Evolutionary conservation across 2,113 vertebrate genomes (phyloP), one percentile per base, ranked within the genome.

Genomic region (Hippocampus guttulatus): DNA sequence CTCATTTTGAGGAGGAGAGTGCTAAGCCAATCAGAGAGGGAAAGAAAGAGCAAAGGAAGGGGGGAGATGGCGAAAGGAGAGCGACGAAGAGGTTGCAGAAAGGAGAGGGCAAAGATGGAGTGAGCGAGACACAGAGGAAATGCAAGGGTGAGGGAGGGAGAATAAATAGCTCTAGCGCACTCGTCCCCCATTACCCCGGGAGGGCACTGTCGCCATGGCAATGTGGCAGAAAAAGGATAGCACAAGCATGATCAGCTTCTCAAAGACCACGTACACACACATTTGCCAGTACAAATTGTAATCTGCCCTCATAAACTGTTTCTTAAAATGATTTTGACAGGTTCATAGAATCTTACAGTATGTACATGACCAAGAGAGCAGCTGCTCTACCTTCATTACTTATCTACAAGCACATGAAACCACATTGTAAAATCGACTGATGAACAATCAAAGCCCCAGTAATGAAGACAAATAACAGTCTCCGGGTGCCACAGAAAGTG

Each of bases 171-270:
- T 90, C 90, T 89, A 79, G 86, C 88, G 82, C 84, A 89, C 84
- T 90, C 89, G 85, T 91, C 90, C 90, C 88, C 88, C 89, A 89
- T 91, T 89, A 92, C 88, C 86, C 89, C 84, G 86, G 89, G 87
- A 92, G 91, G 91, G 90, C 89, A 91, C 89, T 84, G 91, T 91
- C 91, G 84, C 88, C 91, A 92, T 92, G 91, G 91, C 88, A 89
- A 92, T 92, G 90, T 92, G 91, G 91, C 91, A 92, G 91, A 91
- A 90, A 89, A 89, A 85, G 90, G 87, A 90, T 90, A 88, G 90
- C 88, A 84, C 80, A 85, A 79, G 84, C 89, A 87, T 88, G 89
- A 91, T 90, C 89, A 90, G 88, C 84, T 79, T 84, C 64, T 40
- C 64, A 72, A 74, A 71, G 75, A 74, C 78, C 67, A 64, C 63